Base-by-base conservation (phyloP, 64 coral and sea anemone species). In the Cladopsammia gracilis region DNA sequence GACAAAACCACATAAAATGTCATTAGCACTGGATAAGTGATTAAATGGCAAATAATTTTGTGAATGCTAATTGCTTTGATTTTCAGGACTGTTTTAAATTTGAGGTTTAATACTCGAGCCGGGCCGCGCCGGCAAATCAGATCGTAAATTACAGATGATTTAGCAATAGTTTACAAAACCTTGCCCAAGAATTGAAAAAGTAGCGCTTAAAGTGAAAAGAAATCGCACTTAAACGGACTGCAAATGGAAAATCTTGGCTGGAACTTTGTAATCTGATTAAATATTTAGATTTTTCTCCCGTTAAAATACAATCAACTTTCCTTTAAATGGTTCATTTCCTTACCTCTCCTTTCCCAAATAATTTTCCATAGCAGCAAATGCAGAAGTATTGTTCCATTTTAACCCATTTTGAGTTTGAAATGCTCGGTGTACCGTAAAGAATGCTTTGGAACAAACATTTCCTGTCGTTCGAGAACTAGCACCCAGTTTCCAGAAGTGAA, bases 291-390 rank as follows among this genome's bases (percentile, higher is more conserved):
- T 62, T 64, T 62, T 16, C 26, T 3, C 15, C 6, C 47, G 10
- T 64, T 73, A 44, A 3, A 44, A 82, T 10, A 46, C 62, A 16
- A 7, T 48, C 24, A 60, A 47, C 7, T 67, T 47, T 45, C 42
- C 47, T 42, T n/a, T 4, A 83, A 11, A 49, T 14, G 6, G 16
- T 22, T 13, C 0, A 22, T 49, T 54, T 49, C 15, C 20, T 66
- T 50, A 84, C 80, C 80, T 84, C 80, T 68, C 45, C 80, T 67
- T 19, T 67, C 16, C 62, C 45, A 68, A 66, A 84, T 44, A 68
- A 50, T 22, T 13, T 84, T 68, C 80, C 80, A 84, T 84, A 68
- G 62, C 80, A 84, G 13, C 80, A 84, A 23, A 84, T 10, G 44
- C 80, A 84, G 19, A 62, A 84, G 22, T 50, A 84, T 10, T 84